Evolutionary conservation across 2,113 vertebrate species (phyloP), one percentile per base, ranked within the genome.

Genomic region (Felis chaus): DNA sequence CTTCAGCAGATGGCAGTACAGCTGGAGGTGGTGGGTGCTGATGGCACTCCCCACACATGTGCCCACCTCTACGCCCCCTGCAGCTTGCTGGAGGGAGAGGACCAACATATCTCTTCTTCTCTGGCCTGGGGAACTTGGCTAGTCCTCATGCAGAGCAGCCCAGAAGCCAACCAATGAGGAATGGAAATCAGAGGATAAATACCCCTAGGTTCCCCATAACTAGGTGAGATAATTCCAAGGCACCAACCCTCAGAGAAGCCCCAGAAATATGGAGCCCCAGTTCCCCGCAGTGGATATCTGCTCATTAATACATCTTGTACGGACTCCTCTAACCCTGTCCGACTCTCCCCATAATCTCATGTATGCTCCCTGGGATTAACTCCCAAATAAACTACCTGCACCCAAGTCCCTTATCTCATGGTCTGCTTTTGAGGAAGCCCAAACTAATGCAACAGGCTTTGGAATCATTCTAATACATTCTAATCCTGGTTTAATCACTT

Each of bases 341-440:
- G 39, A 63, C 23, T 63, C 27, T 61, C 9, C 27, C 4, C 31
- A 19, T 71, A 65, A 85, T 66, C 39, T 66, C 31, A 39, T 9
- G 11, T 31, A 7, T 48, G 45, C 33, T 87, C 83, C 39, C 63
- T 94, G 21, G 81, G 53, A 91, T 95, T 41, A 57, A 6, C 39
- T 91, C 25, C 89, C 39, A 88, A 89, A 89, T 45, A 68, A 90
- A 61, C 45, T 80, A 41, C 39, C 39, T 74, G 25, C 7, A 63
- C 31, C 8, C 48, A 90, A 55, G 31, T 78, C 11, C 11, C 53
- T 74, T 68, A 21, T 45, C 65, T 33, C 21, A 12, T 6, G 16
- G 57, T 68, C 78, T 97, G 45, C 57, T 79, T 93, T 96, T 8
- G 9, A 87, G 41, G 82, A 93, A 97, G 95, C 29, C 27, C 45